Percentiles rank a stretch among this genome's conserved stretches.
These are phyloP conservation scores for Chaenodraco wilsoni DNA, from an alignment of 2,797 vertebrate genomes.

Conservation along the genomic window DNA sequence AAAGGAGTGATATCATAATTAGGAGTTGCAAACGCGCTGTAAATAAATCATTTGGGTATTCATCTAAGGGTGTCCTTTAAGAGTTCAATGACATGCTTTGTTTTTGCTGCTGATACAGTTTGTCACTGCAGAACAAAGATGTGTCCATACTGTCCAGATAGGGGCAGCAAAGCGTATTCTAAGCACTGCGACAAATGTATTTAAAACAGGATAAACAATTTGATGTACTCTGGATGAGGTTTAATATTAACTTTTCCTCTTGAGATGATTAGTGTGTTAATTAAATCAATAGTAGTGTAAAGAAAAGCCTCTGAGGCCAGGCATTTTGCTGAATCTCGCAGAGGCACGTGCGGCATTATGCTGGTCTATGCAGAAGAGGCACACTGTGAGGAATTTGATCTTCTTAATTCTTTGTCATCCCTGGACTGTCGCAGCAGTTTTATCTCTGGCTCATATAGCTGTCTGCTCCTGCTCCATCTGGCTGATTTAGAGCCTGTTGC, in stretches of 20 bases:
- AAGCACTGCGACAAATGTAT: constrained; percentile 9
- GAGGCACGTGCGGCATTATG: background rate
- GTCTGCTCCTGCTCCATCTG: constrained; percentile 32
- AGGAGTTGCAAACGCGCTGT: constrained; percentile 30
- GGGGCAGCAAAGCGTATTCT: constrained; percentile 19
- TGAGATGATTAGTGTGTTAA: background rate
- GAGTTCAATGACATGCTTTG: constrained; percentile 57
- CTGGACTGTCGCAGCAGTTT: constrained; percentile 17
- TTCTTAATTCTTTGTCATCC: constrained; percentile 28
- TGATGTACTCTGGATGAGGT: background rate
- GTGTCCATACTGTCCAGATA: constrained; percentile 37
- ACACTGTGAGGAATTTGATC: constrained; percentile 33
- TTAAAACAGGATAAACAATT: background rate
- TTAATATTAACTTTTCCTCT: background rate
- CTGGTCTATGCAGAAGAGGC: constrained; percentile 5
- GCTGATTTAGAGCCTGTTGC: constrained; percentile 42
- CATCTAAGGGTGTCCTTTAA: constrained; percentile 50
- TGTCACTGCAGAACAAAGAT: constrained; percentile 1
- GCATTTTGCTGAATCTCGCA: constrained; percentile 10
- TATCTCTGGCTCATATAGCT: constrained; percentile 43
- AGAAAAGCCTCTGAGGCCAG: background rate
- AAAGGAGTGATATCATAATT: constrained; percentile 70
- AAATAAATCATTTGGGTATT: constrained; percentile 67
- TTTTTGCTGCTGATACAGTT: constrained; percentile 30
- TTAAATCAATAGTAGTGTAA: background rate